These are phyloP conservation scores for Callithrix jacchus DNA, from an alignment of 2,113 vertebrate genomes.

Conservation along the genomic window DNA sequence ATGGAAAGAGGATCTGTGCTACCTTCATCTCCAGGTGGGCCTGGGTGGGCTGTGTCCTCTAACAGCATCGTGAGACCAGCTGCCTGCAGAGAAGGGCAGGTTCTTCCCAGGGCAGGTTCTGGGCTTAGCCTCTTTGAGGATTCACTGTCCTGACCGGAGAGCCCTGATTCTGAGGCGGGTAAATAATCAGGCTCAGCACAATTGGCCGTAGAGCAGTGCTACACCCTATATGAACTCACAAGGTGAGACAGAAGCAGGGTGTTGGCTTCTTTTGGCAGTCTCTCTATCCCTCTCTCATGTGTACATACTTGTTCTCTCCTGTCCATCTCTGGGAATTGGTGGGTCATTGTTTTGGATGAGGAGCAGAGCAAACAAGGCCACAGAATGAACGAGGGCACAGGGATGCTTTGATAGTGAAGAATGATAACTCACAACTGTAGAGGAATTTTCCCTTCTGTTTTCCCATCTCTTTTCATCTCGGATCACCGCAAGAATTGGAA, in stretches of 20 bases:
- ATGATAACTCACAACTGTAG: background rate
- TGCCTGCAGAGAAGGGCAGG: background rate
- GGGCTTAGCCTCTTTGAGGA: conserved; percentile 57
- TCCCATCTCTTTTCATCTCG: conserved; percentile 5
- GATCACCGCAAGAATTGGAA: too few relatives aligned
- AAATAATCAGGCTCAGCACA: conserved; percentile 52
- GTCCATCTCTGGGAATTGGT: background rate
- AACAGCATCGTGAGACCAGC: background rate
- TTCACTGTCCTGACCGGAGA: background rate
- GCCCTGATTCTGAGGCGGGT: conserved; percentile 35
- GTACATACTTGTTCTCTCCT: rapidly evolving
- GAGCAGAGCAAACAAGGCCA: background rate
- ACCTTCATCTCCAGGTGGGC: background rate
- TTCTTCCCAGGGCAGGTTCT: conserved; percentile 40
- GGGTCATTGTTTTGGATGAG: background rate
- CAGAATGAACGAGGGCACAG: background rate
- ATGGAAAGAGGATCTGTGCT: background rate
- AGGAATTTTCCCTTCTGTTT: conserved; percentile 12
- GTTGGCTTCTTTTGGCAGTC: background rate
- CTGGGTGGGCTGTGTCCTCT: background rate
- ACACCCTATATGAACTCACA: background rate
- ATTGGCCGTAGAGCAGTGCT: background rate
- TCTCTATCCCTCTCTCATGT: too few relatives aligned
- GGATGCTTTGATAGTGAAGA: background rate
- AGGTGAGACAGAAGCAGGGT: background rate